Base-by-base conservation (phyloP, 23 tunicate genomes). In the Trididemnum nubilum region DNA sequence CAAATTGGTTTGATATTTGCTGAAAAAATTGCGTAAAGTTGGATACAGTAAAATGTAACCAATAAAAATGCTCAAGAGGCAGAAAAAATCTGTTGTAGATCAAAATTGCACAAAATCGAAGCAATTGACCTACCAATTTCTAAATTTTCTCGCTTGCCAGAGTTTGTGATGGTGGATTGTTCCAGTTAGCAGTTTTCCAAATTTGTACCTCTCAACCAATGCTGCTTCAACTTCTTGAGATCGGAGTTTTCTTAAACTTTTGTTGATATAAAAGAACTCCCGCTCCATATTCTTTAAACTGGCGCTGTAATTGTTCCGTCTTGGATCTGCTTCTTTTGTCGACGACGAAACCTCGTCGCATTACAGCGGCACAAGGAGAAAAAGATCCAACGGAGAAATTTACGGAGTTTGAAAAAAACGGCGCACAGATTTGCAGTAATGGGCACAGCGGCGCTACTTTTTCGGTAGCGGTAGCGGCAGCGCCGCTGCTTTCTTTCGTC, bases 151-250 rank as follows among this genome's bases (percentile, higher is more conserved):
- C n/a, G n/a, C n/a, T n/a, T n/a, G n/a, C n/a, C n/a, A n/a, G n/a
- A n/a, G n/a, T n/a, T n/a, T n/a, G n/a, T n/a, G n/a, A n/a, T 44
- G 54, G 54, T 44, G 54, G 54, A 15, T n/a, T 23, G 26, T 12
- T 5, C n/a, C 67, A 21, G 31, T 9, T n/a, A 67, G 74, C 74
- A 67, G 25, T 67, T 31, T 24, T 12, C 38, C 4, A 38, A 67
- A 67, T 33, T 67, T 67, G 33, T 67, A 67, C 33, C 74, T 32
- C n/a, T 67, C 38, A 31, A 67, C 21, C 38, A 67, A 33, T 67
- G n/a, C 2, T 3, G 33, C 22, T 12, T 2, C 7, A 12, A 33
- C 38, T 67, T 33, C 33, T 67, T 31, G 3, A 5, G 74, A 67
- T 31, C 31, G 38, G 33, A 31, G 38, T 67, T 67, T 67, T 67